A percentile compares a stretch with the other conserved stretches of the same genome.
Evolutionary conservation across 2,113 vertebrate species (phyloP).

Genomic region (Prochilodus magdalenae): DNA sequence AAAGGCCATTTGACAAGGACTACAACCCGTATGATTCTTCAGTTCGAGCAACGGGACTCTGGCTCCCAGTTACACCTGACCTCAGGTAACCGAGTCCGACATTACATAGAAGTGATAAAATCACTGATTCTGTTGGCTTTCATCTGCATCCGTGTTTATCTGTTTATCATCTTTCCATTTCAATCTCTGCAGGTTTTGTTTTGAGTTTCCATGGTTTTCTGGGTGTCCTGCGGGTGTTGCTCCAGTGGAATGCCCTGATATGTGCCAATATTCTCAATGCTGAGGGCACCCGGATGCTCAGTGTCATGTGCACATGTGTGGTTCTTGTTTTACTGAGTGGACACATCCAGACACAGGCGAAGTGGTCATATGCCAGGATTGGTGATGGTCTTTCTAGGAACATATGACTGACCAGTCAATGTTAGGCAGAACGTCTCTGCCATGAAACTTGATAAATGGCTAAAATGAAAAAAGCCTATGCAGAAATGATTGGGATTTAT

Average conservation of each 20-base stretch:
- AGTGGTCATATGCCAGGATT: constrained; percentile 62
- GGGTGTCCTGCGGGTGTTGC: constrained; percentile 64
- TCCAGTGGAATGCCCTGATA: constrained; percentile 64
- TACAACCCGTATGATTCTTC: constrained; percentile 38
- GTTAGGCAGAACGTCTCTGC: neutral
- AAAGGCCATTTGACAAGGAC: constrained; percentile 39
- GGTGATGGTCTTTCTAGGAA: constrained; percentile 48
- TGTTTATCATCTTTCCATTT: constrained; percentile 3
- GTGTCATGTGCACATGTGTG: constrained; percentile 61
- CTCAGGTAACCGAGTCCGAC: constrained; percentile 57
- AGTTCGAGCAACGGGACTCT: constrained; percentile 40
- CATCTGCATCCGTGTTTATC: neutral
- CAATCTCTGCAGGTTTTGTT: constrained; percentile 62
- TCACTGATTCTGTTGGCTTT: neutral
- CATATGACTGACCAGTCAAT: neutral
- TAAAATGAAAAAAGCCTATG: neutral
- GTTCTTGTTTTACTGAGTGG: constrained; percentile 69
- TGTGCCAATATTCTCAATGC: constrained; percentile 59
- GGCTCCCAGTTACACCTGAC: constrained; percentile 66
- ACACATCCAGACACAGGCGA: constrained; percentile 52
- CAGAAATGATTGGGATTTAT: too few species aligned
- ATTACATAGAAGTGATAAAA: neutral
- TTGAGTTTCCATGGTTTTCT: constrained; percentile 66
- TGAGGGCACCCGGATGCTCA: constrained; percentile 53
- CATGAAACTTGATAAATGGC: neutral